phyloP scores from a whole-genome alignment of 2,113 vertebrate species.

The Burhinus oedicnemus region DNA sequence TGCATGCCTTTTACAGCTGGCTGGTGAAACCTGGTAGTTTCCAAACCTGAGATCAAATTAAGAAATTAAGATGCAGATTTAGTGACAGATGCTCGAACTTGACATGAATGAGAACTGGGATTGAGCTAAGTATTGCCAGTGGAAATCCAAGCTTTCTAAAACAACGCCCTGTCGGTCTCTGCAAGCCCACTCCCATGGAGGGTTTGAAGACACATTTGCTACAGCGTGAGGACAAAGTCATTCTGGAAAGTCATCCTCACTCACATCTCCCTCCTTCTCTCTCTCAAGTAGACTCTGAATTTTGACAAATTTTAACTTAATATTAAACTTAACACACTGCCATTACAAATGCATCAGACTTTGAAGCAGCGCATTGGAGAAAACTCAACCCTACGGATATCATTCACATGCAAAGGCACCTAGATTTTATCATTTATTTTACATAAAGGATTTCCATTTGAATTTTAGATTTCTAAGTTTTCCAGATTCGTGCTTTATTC shows the following conservation, averaged over 20 bases:
- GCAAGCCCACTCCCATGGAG: accelerated
- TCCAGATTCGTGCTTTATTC: constrained; percentile 47
- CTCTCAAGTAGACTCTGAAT: neutral
- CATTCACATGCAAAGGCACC: constrained; percentile 58
- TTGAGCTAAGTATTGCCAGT: accelerated
- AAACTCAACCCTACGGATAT: constrained; percentile 38
- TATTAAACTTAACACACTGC: neutral
- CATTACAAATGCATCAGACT: neutral
- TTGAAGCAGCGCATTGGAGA: neutral
- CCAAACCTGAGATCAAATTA: constrained; percentile 22
- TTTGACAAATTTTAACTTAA: neutral
- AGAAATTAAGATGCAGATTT: constrained; percentile 38
- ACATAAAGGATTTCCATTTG: constrained; percentile 58
- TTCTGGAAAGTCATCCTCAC: neutral
- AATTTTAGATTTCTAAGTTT: constrained; percentile 53
- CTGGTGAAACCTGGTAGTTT: neutral
- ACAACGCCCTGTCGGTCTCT: accelerated
- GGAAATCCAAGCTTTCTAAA: neutral
- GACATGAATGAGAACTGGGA: neutral
- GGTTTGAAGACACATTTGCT: neutral
- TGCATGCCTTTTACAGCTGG: neutral
- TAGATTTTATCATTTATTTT: constrained; percentile 45
- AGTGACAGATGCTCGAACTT: neutral
- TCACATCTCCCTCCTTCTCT: neutral
- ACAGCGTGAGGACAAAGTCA: neutral